A percentile compares a stretch with the other conserved stretches of the same genome.
Conservation (phyloP, 1,140 invertebrate genomes). For the Steinernema khuongi region DNA sequence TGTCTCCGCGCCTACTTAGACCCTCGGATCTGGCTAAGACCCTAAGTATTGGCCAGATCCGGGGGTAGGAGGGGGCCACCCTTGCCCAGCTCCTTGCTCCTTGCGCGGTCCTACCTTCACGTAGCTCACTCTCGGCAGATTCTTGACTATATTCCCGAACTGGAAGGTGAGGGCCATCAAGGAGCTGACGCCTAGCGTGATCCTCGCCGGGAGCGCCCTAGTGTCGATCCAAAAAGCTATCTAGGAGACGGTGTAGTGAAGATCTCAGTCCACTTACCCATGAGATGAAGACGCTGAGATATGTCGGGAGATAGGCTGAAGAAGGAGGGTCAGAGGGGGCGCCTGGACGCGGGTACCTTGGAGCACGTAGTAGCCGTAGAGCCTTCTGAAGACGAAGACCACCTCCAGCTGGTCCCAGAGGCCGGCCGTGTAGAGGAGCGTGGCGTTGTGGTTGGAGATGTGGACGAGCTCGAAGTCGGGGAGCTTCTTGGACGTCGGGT, state of each 20-base stretch:
- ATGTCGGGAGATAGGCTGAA: constrained; percentile 50
- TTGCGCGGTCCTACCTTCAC: constrained; percentile 41
- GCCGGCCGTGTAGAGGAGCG: constrained; percentile 54
- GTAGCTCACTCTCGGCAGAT: constrained; percentile 52
- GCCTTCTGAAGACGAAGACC: constrained; percentile 48
- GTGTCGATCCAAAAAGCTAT: constrained; percentile 59
- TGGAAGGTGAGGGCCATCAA: constrained; percentile 55
- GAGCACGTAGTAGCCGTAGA: constrained; percentile 56
- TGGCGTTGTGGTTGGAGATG: constrained; percentile 45
- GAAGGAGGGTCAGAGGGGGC: not conserved
- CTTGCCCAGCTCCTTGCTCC: too few relatives aligned
- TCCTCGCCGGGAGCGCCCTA: constrained; percentile 55
- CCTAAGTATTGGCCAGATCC: too few relatives aligned
- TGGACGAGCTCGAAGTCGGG: constrained; percentile 55
- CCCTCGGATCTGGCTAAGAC: too few relatives aligned
- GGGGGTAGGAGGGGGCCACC: too few relatives aligned
- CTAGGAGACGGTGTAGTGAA: constrained; percentile 30
- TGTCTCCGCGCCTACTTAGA: too few relatives aligned
- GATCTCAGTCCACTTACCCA: constrained; percentile 18
- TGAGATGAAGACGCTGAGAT: constrained; percentile 43
- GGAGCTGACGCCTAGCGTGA: constrained; percentile 51
- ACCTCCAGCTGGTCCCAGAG: constrained; percentile 58
- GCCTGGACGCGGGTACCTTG: constrained; percentile 32
- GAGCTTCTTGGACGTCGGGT: constrained; percentile 51
- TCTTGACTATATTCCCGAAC: constrained; percentile 58